Evolutionary conservation across 2,113 vertebrate species (phyloP).

Genomic region (Vidua chalybeata): DNA sequence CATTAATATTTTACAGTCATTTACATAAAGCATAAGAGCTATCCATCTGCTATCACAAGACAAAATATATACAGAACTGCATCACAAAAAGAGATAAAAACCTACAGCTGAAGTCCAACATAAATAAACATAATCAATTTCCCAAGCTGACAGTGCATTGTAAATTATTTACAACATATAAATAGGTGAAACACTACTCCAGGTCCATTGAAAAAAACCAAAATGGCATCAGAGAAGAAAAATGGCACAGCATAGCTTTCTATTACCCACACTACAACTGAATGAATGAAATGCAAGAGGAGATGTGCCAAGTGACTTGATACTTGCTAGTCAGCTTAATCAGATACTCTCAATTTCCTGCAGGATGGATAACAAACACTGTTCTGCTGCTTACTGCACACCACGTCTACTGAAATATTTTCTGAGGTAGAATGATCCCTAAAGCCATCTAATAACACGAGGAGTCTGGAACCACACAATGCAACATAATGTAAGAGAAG

Average conservation of each 20-base stretch:
- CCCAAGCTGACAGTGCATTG: slow-evolving; percentile 46
- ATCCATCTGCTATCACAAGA: neutral
- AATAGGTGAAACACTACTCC: slow-evolving; percentile 72
- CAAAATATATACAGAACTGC: neutral
- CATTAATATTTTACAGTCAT: neutral
- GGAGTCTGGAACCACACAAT: neutral
- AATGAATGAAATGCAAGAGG: slow-evolving; percentile 72
- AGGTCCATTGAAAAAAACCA: slow-evolving; percentile 71
- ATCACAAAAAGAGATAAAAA: neutral
- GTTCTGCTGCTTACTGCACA: slow-evolving; percentile 48
- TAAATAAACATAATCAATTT: slow-evolving; percentile 21
- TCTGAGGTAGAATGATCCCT: neutral
- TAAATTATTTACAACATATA: slow-evolving; percentile 71
- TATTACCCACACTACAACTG: slow-evolving; percentile 62
- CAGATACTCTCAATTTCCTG: slow-evolving; percentile 80
- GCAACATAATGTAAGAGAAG: neutral
- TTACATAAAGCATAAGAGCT: neutral
- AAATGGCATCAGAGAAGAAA: slow-evolving; percentile 71
- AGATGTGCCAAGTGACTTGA: slow-evolving; percentile 71
- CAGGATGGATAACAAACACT: slow-evolving; percentile 51
- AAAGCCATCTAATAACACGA: neutral
- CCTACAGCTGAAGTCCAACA: neutral
- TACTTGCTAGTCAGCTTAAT: slow-evolving; percentile 87
- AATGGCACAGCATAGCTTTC: slow-evolving; percentile 66
- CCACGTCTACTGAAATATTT: slow-evolving; percentile 47